Evolutionary conservation across 1,140 invertebrate species (phyloP).

Genomic region (Batillaria attramentaria): DNA sequence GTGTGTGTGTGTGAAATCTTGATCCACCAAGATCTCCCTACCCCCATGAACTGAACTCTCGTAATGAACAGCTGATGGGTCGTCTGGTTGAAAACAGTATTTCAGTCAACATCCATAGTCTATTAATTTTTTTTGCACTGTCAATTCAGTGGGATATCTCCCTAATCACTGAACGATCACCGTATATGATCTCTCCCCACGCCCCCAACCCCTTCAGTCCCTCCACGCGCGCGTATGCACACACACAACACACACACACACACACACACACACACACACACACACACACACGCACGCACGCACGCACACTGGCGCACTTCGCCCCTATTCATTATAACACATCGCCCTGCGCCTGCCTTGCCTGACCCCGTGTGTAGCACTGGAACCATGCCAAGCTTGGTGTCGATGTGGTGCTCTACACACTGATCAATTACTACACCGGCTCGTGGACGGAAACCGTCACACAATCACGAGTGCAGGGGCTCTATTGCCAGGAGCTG

Average conservation of each 20-base stretch:
- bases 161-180: neutral
- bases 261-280: neutral
- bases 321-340: too few species aligned
- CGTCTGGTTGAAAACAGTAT: too few species aligned
- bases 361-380: too few species aligned
- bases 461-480: too few species aligned
- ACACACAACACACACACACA: neutral
- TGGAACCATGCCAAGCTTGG: too few species aligned
- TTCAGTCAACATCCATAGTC: neutral
- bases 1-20: neutral
- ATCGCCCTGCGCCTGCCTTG: too few species aligned
- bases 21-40: neutral
- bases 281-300: neutral
- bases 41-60: too few species aligned
- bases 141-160: neutral
- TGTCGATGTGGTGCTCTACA: too few species aligned
- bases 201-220: neutral
- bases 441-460: too few species aligned
- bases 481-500: too few species aligned
- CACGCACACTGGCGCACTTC: neutral
- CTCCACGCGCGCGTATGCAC: neutral
- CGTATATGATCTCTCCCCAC: neutral
- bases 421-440: too few species aligned
- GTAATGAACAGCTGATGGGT: too few species aligned
- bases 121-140: neutral